phyloP scores from a whole-genome alignment of 2,113 vertebrate species.

The Hoplias malabaricus region DNA sequence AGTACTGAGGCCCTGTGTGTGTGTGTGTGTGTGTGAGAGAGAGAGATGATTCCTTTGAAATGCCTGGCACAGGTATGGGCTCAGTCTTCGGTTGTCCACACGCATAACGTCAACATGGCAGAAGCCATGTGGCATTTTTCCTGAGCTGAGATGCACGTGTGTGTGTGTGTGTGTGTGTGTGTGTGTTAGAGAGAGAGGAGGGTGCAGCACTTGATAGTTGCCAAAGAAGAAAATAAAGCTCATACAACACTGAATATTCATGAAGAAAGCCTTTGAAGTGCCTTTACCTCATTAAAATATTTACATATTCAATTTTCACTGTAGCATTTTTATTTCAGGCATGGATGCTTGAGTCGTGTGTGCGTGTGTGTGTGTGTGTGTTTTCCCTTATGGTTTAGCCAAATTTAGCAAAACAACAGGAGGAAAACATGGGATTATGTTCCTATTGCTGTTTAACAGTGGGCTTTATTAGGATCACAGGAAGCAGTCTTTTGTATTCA shows the following conservation, averaged over 20 bases:
- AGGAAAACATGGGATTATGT: neutral
- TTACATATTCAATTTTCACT: constrained; percentile 42
- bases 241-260: constrained; percentile 45
- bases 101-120: constrained; percentile 43
- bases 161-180: neutral
- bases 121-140: constrained; percentile 38
- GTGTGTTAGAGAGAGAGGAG: neutral
- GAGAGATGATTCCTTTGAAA: constrained; percentile 36
- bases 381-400: neutral
- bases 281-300: constrained; percentile 44
- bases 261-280: constrained; percentile 46
- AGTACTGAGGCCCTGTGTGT: neutral
- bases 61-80: constrained; percentile 41
- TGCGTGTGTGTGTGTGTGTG: neutral
- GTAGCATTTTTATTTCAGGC: neutral
- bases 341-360: neutral
- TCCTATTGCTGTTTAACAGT: neutral
- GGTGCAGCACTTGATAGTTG: neutral
- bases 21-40: constrained; percentile 15
- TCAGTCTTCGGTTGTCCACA: constrained; percentile 33
- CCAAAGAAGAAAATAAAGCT: constrained; percentile 22
- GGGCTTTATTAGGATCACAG: neutral
- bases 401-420: neutral
- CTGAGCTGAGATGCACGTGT: neutral
- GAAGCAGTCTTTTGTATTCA: neutral